A percentile compares a stretch with the other conserved stretches of the same genome.
phyloP scores from a whole-genome alignment of 2,113 vertebrate genomes.

The Leptocoma aspasia region DNA sequence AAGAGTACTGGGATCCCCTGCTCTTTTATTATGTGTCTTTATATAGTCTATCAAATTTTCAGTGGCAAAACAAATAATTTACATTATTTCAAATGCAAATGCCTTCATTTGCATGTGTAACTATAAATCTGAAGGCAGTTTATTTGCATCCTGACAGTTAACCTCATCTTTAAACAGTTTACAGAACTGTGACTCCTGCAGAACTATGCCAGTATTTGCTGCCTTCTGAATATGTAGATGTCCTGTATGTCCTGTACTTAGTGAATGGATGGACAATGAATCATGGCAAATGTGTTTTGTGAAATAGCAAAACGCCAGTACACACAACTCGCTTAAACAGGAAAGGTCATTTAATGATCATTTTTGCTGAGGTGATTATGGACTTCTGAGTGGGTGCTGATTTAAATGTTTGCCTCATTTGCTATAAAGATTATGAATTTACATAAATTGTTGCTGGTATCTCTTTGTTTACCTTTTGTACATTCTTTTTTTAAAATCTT shows the following conservation, averaged over 20 bases:
- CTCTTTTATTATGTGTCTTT: background rate
- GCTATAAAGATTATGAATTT: background rate
- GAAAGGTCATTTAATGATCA: background rate
- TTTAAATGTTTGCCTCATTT: background rate
- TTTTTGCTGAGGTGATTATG: background rate
- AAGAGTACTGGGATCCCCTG: background rate
- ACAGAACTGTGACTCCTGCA: background rate
- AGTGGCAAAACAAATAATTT: slow-evolving; percentile 1
- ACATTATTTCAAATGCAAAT: slow-evolving; percentile 30
- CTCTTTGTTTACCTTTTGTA: background rate
- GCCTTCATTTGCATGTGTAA: background rate
- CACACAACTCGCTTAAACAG: accelerated
- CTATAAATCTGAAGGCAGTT: background rate
- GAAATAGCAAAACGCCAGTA: background rate
- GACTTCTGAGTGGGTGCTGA: accelerated
- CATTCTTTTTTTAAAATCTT: background rate
- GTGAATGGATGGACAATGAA: background rate
- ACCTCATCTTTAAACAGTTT: background rate
- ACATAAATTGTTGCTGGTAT: background rate
- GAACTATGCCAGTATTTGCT: background rate
- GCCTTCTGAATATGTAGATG: background rate
- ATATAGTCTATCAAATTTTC: background rate
- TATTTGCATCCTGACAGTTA: background rate
- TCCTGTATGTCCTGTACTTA: background rate
- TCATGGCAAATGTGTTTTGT: background rate